Evolutionary conservation across 2,888 invertebrate genomes (phyloP).

Genomic region (Phalera bucephala): DNA sequence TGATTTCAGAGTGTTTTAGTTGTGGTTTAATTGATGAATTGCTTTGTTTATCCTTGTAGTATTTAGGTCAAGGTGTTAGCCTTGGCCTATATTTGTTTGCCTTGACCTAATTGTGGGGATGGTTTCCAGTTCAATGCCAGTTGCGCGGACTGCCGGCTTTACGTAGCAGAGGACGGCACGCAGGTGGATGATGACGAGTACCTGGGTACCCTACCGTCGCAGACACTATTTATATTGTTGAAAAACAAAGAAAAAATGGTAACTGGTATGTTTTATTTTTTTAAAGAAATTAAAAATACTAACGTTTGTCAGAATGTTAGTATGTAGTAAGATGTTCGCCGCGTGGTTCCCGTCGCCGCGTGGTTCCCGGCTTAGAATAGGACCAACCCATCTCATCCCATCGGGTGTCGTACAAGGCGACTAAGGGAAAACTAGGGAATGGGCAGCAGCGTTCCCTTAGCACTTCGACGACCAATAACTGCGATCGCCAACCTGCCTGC

Average conservation of each 20-base stretch:
- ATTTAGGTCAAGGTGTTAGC: conserved; percentile 56
- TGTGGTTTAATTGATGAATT: conserved; percentile 35
- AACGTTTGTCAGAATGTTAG: too few species aligned
- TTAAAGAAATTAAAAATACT: background rate
- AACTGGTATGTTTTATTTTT: conserved; percentile 73
- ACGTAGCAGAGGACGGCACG: conserved; percentile 86
- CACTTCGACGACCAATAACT: too few species aligned
- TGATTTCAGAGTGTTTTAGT: conserved; percentile 6
- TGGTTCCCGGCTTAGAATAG: too few species aligned
- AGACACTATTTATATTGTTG: conserved; percentile 87
- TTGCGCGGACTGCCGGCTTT: conserved; percentile 75
- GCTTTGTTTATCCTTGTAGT: conserved; percentile 37
- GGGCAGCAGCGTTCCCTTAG: too few species aligned
- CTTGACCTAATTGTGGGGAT: conserved; percentile 51
- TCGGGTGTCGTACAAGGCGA: too few species aligned
- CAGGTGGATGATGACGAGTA: conserved; percentile 90
- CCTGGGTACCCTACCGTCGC: conserved; percentile 87
- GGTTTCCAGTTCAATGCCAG: conserved; percentile 75
- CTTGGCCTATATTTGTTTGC: conserved; percentile 60
- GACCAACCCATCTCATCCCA: too few species aligned
- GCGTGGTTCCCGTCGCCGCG: too few species aligned
- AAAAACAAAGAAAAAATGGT: conserved; percentile 79
- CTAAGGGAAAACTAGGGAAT: background rate
- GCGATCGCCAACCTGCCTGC: too few species aligned
- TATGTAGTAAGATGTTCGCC: background rate